Conservation (phyloP, 2,113 vertebrate species). For the Oenanthe melanoleuca region DNA sequence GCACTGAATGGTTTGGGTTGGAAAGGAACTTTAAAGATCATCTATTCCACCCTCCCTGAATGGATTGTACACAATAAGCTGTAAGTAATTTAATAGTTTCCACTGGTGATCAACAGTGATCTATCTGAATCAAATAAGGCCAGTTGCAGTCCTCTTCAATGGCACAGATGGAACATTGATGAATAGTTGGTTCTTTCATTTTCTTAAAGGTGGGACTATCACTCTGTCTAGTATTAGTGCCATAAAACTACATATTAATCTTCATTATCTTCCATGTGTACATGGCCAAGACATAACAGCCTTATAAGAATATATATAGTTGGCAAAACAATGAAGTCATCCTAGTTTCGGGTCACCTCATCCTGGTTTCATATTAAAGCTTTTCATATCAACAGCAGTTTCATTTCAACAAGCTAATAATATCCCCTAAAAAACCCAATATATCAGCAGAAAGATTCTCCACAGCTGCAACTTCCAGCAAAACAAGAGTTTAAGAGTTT, state of each 20-base stretch:
- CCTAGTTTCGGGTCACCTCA: slow-evolving; percentile 27
- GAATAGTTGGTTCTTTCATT: not conserved
- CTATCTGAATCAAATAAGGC: not conserved
- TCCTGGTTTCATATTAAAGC: slow-evolving; percentile 37
- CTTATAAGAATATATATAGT: not conserved
- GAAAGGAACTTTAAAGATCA: not conserved
- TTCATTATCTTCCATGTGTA: not conserved
- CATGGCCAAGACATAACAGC: not conserved
- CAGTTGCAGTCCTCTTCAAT: not conserved
- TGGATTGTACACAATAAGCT: not conserved
- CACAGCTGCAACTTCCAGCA: slow-evolving; percentile 45
- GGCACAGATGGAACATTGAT: not conserved
- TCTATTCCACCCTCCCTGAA: accelerated
- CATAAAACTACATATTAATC: not conserved
- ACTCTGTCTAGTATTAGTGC: not conserved
- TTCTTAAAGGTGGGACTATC: not conserved
- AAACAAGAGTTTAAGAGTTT: slow-evolving; percentile 52
- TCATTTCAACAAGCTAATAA: slow-evolving; percentile 65
- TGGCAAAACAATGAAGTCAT: slow-evolving; percentile 60
- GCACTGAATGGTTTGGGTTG: not conserved
- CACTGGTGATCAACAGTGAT: not conserved
- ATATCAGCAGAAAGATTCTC: slow-evolving; percentile 54
- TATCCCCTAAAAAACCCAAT: slow-evolving; percentile 14
- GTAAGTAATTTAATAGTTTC: not conserved
- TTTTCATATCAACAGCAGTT: slow-evolving; percentile 60